Conservation (phyloP, 2,888 invertebrate species). For the Dryococelus australis region DNA sequence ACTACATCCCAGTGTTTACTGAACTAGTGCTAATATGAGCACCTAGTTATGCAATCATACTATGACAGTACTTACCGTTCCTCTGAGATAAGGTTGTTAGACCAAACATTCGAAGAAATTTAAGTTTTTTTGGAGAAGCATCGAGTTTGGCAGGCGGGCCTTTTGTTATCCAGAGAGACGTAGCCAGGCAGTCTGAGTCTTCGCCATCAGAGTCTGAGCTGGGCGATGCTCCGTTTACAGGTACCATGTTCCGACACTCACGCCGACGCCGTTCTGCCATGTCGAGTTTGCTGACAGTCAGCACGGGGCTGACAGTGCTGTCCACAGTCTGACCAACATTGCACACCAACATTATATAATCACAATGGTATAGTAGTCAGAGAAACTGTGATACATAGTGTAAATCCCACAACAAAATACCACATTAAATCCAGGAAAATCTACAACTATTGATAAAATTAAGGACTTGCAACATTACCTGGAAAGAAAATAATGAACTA, state of each 20-base stretch:
- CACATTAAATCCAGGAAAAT: no score
- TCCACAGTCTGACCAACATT: background rate
- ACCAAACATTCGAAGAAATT: conserved; percentile 69
- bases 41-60: background rate
- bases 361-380: no score
- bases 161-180: conserved; percentile 63
- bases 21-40: no score
- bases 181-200: conserved; percentile 55
- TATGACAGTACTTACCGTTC: conserved; percentile 59
- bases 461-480: no score
- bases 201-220: conserved; percentile 56
- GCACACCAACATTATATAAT: background rate
- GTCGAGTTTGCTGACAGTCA: conserved; percentile 57
- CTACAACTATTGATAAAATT: no score
- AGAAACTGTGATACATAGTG: no score
- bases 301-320: conserved; percentile 29
- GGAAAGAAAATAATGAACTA: no score
- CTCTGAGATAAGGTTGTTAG: conserved; percentile 67
- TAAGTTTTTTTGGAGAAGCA: conserved; percentile 62
- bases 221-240: conserved; percentile 33
- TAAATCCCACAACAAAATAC: no score
- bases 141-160: conserved; percentile 63
- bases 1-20: background rate
- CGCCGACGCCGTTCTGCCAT: conserved; percentile 56
- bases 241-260: conserved; percentile 42